phyloP scores from a whole-genome alignment of 2,113 vertebrate species.

The Diadophis punctatus region DNA sequence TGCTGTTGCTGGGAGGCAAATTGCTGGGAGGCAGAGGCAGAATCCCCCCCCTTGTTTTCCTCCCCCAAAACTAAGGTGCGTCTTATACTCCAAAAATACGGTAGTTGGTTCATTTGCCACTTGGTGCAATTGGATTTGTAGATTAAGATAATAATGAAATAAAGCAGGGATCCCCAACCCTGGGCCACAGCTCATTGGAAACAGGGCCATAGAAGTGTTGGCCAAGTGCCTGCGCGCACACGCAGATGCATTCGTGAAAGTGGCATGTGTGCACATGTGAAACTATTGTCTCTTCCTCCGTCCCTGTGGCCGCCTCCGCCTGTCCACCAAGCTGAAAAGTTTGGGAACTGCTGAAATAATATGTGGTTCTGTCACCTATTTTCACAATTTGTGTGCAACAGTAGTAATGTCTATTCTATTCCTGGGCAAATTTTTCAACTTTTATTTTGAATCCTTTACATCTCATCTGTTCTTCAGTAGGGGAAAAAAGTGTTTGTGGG shows the following conservation, averaged over 20 bases:
- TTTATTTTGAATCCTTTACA: background rate
- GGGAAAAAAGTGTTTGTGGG: background rate
- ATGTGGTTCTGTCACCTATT: background rate
- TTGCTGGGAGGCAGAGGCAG: too few species aligned
- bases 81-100: too few species aligned
- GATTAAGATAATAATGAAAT: background rate
- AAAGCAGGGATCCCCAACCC: background rate
- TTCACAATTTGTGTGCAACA: background rate
- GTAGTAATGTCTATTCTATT: background rate
- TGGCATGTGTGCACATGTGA: background rate
- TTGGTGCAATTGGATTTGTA: background rate
- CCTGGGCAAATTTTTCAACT: background rate
- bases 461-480: background rate
- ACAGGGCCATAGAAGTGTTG: background rate
- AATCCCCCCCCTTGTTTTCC: too few species aligned
- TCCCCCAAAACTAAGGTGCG: too few species aligned
- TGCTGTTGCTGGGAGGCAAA: too few species aligned
- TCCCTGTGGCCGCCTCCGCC: background rate
- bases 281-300: background rate
- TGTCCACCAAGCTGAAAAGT: background rate
- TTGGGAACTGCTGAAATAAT: background rate
- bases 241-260: background rate
- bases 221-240: fast-evolving
- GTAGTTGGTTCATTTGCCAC: background rate
- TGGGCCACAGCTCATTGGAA: background rate